phyloP scores from a whole-genome alignment of 2,888 invertebrate genomes.

The Eupithecia exiguata region DNA sequence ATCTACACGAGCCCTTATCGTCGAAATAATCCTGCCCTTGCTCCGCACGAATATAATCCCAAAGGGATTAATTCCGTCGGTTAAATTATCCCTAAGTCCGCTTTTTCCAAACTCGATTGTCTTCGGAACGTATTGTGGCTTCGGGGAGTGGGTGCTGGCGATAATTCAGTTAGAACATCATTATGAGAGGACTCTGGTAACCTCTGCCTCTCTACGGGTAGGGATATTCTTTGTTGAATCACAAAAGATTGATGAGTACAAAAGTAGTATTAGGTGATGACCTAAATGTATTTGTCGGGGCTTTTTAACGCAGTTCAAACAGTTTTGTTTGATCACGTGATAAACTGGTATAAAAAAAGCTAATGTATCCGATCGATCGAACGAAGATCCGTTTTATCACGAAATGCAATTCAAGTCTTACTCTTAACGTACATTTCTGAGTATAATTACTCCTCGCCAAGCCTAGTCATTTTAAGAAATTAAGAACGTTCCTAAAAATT shows the following conservation, averaged over 20 bases:
- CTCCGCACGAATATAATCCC: conserved; percentile 56
- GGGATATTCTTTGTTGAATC: background rate
- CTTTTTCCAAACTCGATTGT: conserved; percentile 46
- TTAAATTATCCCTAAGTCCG: conserved; percentile 56
- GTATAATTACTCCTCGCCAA: too few species aligned
- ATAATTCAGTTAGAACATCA: conserved; percentile 14
- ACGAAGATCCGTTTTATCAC: too few species aligned
- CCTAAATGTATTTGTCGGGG: background rate
- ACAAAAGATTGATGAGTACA: conserved; percentile 7
- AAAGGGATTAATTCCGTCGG: conserved; percentile 57
- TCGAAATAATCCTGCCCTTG: conserved; percentile 38
- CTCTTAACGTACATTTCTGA: too few species aligned
- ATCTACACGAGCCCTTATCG: conserved; percentile 33
- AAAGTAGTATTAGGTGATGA: conserved; percentile 8
- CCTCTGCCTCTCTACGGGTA: background rate
- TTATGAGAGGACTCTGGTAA: conserved; percentile 1
- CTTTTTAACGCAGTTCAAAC: too few species aligned
- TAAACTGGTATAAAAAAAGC: too few species aligned
- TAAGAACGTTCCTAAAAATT: too few species aligned
- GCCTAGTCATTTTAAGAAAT: background rate
- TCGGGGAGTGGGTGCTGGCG: conserved; percentile 11
- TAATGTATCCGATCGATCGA: too few species aligned
- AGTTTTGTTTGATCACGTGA: too few species aligned
- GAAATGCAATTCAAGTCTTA: too few species aligned
- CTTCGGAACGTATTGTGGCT: conserved; percentile 35